phyloP scores from a whole-genome alignment of 92 coral and sea anemone genomes.

The Diadumene lineata region DNA sequence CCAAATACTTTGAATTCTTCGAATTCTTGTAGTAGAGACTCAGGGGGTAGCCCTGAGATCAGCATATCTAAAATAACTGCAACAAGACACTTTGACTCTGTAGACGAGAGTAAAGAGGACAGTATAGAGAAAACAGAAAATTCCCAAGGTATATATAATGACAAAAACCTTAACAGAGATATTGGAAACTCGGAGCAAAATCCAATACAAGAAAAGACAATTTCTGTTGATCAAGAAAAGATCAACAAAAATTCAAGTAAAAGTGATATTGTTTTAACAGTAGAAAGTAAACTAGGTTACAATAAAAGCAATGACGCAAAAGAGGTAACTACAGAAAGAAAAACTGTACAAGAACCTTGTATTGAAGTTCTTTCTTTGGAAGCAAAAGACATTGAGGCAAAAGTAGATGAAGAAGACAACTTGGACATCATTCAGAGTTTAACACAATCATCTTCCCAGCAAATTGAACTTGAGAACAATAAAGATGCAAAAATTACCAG shows the following conservation, averaged over 20 bases:
- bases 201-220: not conserved
- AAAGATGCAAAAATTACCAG: slow-evolving; percentile 7
- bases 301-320: not conserved
- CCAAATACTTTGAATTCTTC: too few relatives aligned
- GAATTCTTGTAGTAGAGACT: too few relatives aligned
- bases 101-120: not conserved
- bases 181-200: not conserved
- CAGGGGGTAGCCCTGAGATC: too few relatives aligned
- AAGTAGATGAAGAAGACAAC: not conserved
- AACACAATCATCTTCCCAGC: not conserved
- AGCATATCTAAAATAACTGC: too few relatives aligned
- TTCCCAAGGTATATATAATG: not conserved
- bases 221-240: not conserved
- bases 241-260: not conserved
- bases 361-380: slow-evolving; percentile 14
- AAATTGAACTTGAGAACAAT: not conserved
- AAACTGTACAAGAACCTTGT: too few relatives aligned
- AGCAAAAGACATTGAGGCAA: not conserved
- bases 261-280: not conserved
- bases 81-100: too few relatives aligned
- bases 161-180: not conserved
- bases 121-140: not conserved
- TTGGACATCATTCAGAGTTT: not conserved
- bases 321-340: too few relatives aligned
- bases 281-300: not conserved